Evolutionary conservation across 2,113 vertebrate genomes (phyloP).

Genomic region (Chaetorhynchus papuensis): DNA sequence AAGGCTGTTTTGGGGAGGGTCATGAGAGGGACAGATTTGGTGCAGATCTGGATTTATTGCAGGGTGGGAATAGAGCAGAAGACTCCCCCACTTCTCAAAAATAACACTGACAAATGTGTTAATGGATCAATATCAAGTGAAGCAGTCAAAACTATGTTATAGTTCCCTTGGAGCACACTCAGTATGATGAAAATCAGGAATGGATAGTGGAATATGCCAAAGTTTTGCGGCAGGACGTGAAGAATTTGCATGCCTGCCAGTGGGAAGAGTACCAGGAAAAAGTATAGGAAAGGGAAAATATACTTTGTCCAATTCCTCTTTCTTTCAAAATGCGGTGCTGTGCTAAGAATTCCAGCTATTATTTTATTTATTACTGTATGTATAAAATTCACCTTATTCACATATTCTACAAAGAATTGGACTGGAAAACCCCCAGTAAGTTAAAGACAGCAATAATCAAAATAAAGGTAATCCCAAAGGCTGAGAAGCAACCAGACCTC

Average conservation of each 20-base stretch:
- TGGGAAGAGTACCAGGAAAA: background rate
- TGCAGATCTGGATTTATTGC: background rate
- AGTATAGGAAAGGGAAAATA: background rate
- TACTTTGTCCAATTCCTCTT: background rate
- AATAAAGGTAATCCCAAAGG: background rate
- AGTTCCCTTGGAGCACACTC: background rate
- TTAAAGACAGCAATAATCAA: background rate
- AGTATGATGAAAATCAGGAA: background rate
- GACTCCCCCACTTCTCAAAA: background rate
- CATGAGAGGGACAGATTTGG: background rate
- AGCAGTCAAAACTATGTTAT: background rate
- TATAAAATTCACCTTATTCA: background rate
- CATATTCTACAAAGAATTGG: background rate
- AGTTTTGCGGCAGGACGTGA: background rate
- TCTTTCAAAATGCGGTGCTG: background rate
- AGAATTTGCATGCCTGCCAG: background rate
- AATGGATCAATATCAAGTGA: background rate
- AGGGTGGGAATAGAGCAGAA: background rate
- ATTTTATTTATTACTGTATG: background rate
- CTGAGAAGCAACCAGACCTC: background rate
- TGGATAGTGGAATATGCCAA: background rate
- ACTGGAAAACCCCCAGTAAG: background rate
- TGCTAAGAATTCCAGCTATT: background rate
- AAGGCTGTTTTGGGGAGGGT: background rate
- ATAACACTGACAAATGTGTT: rapidly evolving